phyloP scores from a whole-genome alignment of 2,797 vertebrate genomes.

The Poecile montanus region DNA sequence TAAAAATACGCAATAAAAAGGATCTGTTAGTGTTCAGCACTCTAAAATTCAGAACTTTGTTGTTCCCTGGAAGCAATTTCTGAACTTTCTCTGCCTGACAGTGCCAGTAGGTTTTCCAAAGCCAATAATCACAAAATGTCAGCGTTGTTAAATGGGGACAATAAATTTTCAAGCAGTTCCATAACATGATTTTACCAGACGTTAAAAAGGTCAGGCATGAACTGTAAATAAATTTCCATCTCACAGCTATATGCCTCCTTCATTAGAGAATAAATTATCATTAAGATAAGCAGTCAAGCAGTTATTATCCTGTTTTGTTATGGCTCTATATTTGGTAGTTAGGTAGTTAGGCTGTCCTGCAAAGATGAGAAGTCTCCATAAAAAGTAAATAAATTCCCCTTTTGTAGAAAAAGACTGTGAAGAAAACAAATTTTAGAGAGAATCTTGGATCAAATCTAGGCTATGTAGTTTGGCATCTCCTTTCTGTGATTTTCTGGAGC shows the following conservation, averaged over 20 bases:
- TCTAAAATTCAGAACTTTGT: conserved; percentile 22
- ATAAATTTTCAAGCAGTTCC: conserved; percentile 45
- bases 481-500: not conserved
- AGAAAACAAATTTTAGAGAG: not conserved
- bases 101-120: conserved; percentile 26
- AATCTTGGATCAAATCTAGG: not conserved
- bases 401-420: not conserved
- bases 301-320: not conserved
- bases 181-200: conserved; percentile 38
- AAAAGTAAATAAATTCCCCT: not conserved
- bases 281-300: not conserved
- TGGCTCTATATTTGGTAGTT: not conserved
- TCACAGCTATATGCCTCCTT: conserved; percentile 3
- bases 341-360: not conserved
- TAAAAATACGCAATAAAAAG: conserved; percentile 16
- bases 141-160: conserved; percentile 34
- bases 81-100: conserved; percentile 38
- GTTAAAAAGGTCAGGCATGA: conserved; percentile 55
- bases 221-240: conserved; percentile 58
- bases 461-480: not conserved
- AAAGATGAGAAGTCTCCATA: not conserved
- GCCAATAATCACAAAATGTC: conserved; percentile 60
- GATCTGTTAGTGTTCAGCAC: not conserved
- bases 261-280: conserved; percentile 35
- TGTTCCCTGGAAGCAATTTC: conserved; percentile 14